Base-by-base conservation (phyloP, 2,888 invertebrate species). In the Podotricha telesiphe region DNA sequence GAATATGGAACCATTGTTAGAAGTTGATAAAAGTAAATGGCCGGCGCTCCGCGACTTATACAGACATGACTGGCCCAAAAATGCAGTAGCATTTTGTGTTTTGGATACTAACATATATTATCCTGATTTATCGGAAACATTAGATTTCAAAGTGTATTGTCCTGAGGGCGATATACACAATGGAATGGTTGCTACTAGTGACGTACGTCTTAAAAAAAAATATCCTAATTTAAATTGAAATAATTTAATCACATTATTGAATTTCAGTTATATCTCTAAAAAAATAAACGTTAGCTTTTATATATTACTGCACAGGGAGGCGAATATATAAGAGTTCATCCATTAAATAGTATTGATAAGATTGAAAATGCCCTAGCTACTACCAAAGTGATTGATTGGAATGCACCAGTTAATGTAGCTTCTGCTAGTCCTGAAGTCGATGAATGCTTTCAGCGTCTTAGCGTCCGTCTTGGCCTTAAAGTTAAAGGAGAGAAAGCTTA, bases 131-230 rank as follows among this genome's bases (percentile, higher is more conserved):
- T 70, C 68, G 6, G 74, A 77, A 20, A 71, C 69, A 3, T 77
- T 73, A 17, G 59, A 72, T 4, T 77, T 80, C 58, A 78, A 81
- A 74, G 76, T 83, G 4, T 84, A 79, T 56, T 81, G 81, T 56
- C 81, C 83, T 0, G 72, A 75, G 37, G 83, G 82, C 4, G 75
- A 80, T 13, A 53, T 81, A n/a, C 67, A 70, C 5, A 78, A 80
- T 73, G 83, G 82, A 55, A 79, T 83, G 73, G 56, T 84, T 5
- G 80, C 77, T 3, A 67, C 74, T 4, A 76, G 67, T 68, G 66
- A 75, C 75, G 82, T 82, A 77, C 37, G 66, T 56, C 1, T 48
- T n/a, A n/a, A n/a, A n/a, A n/a, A 2, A 4, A 0, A 1, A 7
- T 28, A 4, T 28, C 6, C 28, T 8, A 4, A 37, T 17, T 10